Evolutionary conservation across 2,113 vertebrate species (phyloP).

Genomic region (Vulpes ferrilata): DNA sequence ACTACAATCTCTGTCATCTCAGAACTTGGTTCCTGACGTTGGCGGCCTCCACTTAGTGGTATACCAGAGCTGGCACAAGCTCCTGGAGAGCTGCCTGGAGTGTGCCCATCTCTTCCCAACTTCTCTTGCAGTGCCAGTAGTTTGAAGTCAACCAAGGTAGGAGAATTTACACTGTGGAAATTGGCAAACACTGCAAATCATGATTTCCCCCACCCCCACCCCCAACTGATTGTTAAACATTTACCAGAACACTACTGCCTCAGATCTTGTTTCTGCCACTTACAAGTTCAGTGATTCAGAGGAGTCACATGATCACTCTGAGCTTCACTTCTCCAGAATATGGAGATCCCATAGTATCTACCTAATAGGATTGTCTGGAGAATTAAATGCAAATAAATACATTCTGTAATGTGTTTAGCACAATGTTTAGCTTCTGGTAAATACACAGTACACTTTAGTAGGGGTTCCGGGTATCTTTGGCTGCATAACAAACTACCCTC

Average conservation of each 20-base stretch:
- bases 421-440: neutral
- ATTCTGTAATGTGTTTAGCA: neutral
- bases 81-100: neutral
- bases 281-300: neutral
- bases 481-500: neutral
- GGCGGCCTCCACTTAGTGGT: neutral
- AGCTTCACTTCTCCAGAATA: neutral
- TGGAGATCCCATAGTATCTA: neutral
- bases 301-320: neutral
- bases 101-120: neutral
- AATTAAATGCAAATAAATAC: neutral
- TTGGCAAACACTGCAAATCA: neutral
- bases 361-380: neutral
- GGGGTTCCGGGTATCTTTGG: neutral
- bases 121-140: neutral
- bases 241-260: neutral
- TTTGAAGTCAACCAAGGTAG: neutral
- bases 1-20: neutral
- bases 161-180: neutral
- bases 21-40: neutral
- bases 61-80: neutral
- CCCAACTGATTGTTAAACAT: neutral
- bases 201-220: neutral
- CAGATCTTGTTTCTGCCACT: neutral
- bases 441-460: neutral